A percentile compares a stretch with the other conserved stretches of the same genome.
phyloP scores from a whole-genome alignment of 2,888 invertebrate genomes.

The Helicoverpa assulta region DNA sequence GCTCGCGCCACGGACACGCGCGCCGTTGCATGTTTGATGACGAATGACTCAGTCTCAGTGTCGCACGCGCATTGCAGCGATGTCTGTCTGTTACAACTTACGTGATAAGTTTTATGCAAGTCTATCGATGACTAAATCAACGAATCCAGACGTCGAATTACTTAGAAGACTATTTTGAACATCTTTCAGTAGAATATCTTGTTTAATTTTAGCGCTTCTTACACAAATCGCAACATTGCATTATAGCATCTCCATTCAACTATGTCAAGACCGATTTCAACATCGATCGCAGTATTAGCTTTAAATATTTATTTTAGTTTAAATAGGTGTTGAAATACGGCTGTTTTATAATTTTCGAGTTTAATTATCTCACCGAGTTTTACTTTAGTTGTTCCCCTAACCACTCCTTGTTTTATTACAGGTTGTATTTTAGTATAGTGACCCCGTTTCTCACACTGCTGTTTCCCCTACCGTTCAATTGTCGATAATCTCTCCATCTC shows the following conservation, averaged over 20 bases:
- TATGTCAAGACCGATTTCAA: slow-evolving; percentile 23
- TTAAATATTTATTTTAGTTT: slow-evolving; percentile 7
- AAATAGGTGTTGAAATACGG: background rate
- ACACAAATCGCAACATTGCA: slow-evolving; percentile 12
- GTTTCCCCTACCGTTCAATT: slow-evolving; percentile 73
- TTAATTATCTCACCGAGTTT: slow-evolving; percentile 6
- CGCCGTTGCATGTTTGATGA: slow-evolving; percentile 68
- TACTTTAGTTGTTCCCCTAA: slow-evolving; percentile 23
- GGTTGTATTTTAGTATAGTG: slow-evolving; percentile 79
- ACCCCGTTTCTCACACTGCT: slow-evolving; percentile 76
- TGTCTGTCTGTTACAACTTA: slow-evolving; percentile 45
- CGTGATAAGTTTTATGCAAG: slow-evolving; percentile 43
- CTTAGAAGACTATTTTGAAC: background rate
- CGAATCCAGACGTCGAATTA: background rate
- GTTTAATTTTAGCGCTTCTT: slow-evolving; percentile 29
- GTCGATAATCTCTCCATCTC: slow-evolving; percentile 80
- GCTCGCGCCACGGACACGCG: slow-evolving; percentile 55
- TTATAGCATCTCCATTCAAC: slow-evolving; percentile 14
- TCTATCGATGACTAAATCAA: slow-evolving; percentile 16
- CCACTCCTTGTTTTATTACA: slow-evolving; percentile 62
- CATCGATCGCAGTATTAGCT: slow-evolving; percentile 2
- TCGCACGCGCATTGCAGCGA: slow-evolving; percentile 62
- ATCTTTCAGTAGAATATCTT: background rate
- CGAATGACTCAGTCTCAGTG: slow-evolving; percentile 67
- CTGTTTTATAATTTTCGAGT: background rate